Conservation (phyloP, 2,888 invertebrate species). For the Yponomeuta evonymella region DNA sequence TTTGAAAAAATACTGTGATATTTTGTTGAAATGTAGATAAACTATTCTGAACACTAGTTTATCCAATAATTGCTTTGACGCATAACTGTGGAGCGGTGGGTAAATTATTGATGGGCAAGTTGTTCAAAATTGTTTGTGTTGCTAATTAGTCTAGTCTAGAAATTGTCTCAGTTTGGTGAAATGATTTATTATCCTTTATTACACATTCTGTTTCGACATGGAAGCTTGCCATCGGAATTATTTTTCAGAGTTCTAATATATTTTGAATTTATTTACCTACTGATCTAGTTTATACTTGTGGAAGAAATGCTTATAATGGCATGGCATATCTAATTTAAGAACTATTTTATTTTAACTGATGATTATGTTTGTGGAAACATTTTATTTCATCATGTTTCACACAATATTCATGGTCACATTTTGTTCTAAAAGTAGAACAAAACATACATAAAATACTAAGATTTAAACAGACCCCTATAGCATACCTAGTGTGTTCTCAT, state of each 20-base stretch:
- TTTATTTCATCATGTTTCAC: not conserved
- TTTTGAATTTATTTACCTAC: constrained; percentile 12
- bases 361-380: constrained; percentile 5
- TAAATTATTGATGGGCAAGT: not conserved
- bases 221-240: constrained; percentile 16
- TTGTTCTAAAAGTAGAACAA: not conserved
- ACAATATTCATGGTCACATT: not conserved
- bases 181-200: constrained; percentile 9
- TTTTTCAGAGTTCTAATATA: constrained; percentile 15
- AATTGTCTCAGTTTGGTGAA: constrained; percentile 24
- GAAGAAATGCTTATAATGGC: not conserved
- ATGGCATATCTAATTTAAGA: not conserved
- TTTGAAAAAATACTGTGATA: not conserved
- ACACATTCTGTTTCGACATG: not conserved
- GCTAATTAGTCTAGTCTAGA: constrained; percentile 21
- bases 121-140: not conserved
- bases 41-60: too few species aligned
- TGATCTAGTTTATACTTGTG: constrained; percentile 2
- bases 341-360: constrained; percentile 5
- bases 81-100: not conserved
- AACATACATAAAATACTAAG: constrained; percentile 24
- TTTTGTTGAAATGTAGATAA: not conserved
- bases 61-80: too few species aligned
- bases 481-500: constrained; percentile 20
- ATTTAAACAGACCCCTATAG: constrained; percentile 34